Percentiles rank a stretch among this genome's conserved stretches.
phyloP scores from a whole-genome alignment of 2,888 invertebrate genomes.

The Caenorhabditis becei region DNA sequence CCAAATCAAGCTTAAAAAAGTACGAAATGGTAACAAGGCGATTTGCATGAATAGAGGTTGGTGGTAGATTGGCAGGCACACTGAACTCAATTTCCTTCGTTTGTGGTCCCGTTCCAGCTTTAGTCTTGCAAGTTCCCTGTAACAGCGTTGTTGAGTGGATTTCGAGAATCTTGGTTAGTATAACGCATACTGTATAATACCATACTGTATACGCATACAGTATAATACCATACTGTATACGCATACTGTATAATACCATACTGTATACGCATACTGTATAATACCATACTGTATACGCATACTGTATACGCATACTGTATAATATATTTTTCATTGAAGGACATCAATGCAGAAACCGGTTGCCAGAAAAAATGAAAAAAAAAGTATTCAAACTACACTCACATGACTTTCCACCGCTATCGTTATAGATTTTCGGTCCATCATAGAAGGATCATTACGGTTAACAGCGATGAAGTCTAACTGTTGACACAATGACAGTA shows the following conservation, averaged over 20 bases:
- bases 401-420: slow-evolving; percentile 78
- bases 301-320: no score
- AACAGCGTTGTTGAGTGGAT: slow-evolving; percentile 23
- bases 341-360: no score
- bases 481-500: slow-evolving; percentile 77
- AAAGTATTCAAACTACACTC: no score
- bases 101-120: slow-evolving; percentile 74
- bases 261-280: no score
- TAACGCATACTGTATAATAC: no score
- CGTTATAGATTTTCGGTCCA: slow-evolving; percentile 76
- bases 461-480: slow-evolving; percentile 75
- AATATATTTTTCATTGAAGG: no score
- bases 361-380: no score
- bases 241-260: no score
- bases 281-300: no score
- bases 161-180: no score
- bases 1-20: slow-evolving; percentile 80
- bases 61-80: slow-evolving; percentile 76
- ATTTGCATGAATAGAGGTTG: slow-evolving; percentile 77
- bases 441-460: slow-evolving; percentile 68
- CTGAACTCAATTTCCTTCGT: slow-evolving; percentile 77
- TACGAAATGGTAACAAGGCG: slow-evolving; percentile 78
- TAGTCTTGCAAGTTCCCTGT: slow-evolving; percentile 78
- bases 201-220: no score
- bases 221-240: no score